These are phyloP conservation scores for Tyrophagus putrescentiae DNA, from an alignment of 1,140 invertebrate genomes.

Conservation along the genomic window DNA sequence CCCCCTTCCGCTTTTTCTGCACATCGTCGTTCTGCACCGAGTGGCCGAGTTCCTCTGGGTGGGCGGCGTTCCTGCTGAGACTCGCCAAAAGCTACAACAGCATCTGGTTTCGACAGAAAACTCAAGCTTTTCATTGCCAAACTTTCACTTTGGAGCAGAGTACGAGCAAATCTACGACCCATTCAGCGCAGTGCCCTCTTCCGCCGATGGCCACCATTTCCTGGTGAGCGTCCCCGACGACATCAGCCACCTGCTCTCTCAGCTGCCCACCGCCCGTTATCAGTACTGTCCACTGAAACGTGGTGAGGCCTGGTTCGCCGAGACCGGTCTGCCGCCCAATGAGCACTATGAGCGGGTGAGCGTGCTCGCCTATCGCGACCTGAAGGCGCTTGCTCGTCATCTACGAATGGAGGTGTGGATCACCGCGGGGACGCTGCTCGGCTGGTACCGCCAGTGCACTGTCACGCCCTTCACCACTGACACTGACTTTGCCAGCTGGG, in stretches of 20 bases:
- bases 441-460: conserved; percentile 44
- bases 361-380: not conserved
- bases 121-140: no score
- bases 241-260: not conserved
- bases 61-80: not conserved
- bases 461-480: conserved; percentile 42
- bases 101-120: no score
- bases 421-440: conserved; percentile 23
- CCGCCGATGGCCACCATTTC: not conserved
- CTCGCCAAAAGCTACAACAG: no score
- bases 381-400: not conserved
- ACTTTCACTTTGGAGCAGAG: conserved; percentile 1
- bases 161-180: conserved; percentile 13
- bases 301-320: not conserved
- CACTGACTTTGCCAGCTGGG: conserved; percentile 41
- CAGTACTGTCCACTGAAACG: not conserved
- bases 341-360: not conserved
- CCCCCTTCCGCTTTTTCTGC: no score
- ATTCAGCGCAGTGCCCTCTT: no score
- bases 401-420: conserved; percentile 6
- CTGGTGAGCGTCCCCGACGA: not conserved
- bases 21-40: not conserved
- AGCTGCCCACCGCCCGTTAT: conserved; percentile 10
- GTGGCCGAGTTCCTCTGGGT: conserved; percentile 8
- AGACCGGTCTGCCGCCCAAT: not conserved